Evolutionary conservation across 2,888 invertebrate genomes (phyloP).

Genomic region (Rotaria socialis): DNA sequence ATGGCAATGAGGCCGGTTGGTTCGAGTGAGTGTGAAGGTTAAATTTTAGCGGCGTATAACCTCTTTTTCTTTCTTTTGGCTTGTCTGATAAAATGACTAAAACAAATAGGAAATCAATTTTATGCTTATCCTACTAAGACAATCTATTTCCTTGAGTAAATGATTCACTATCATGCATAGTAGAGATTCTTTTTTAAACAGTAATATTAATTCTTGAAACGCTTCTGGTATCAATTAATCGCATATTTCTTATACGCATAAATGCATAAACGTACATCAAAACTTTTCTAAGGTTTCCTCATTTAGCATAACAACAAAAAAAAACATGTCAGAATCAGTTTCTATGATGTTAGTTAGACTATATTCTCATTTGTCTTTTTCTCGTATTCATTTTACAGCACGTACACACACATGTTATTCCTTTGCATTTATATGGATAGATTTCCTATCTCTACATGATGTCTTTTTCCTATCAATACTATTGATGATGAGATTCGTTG

Average conservation of each 20-base stretch:
- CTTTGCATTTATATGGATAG: not conserved
- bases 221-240: not conserved
- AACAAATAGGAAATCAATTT: not conserved
- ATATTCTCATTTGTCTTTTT: not conserved
- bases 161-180: not conserved
- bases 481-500: not conserved
- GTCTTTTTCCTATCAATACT: not conserved
- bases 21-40: slow-evolving; percentile 1
- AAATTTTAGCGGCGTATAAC: not conserved
- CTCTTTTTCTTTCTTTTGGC: not conserved
- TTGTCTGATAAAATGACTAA: not conserved
- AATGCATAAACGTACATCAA: not conserved
- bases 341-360: not conserved
- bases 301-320: not conserved
- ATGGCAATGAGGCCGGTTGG: not conserved
- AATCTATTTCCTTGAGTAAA: not conserved
- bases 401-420: slow-evolving; percentile 5
- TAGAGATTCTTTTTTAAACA: not conserved
- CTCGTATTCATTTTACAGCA: not conserved
- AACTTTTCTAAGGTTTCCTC: not conserved
- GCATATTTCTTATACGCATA: not conserved
- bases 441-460: slow-evolving; percentile 1
- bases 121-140: not conserved
- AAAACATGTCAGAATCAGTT: not conserved
- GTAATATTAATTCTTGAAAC: not conserved